A percentile compares a stretch with the other conserved stretches of the same genome.
phyloP scores from a whole-genome alignment of 1,140 invertebrate genomes.

The Drosophila lacertosa region DNA sequence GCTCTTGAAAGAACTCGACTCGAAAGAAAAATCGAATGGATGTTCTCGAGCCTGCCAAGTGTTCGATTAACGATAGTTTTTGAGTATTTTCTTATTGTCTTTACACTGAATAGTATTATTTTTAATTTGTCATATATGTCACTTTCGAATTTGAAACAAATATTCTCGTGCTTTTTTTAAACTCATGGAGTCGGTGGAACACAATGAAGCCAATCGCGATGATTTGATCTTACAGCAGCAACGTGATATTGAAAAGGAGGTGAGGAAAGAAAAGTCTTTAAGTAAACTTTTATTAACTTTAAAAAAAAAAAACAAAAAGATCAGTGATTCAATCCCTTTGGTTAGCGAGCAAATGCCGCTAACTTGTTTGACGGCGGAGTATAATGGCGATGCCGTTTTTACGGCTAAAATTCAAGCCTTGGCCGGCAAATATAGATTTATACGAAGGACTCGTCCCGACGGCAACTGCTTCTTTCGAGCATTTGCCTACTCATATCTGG shows the following conservation, averaged over 20 bases:
- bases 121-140: neutral
- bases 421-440: conserved; percentile 89
- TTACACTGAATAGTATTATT: neutral
- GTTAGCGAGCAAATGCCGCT: conserved; percentile 91
- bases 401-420: conserved; percentile 92
- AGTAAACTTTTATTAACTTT: no score
- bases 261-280: conserved; percentile 72
- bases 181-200: conserved; percentile 31
- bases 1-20: neutral
- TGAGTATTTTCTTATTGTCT: neutral
- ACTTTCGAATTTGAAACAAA: conserved; percentile 22
- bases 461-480: conserved; percentile 98
- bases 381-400: conserved; percentile 93
- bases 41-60: neutral
- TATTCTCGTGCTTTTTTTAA: conserved; percentile 12
- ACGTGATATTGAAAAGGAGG: conserved; percentile 95
- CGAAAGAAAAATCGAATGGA: neutral
- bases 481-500: conserved; percentile 96
- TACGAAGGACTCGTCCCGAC: conserved; percentile 92
- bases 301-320: conserved; percentile 85
- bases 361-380: conserved; percentile 91
- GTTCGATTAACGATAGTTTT: neutral
- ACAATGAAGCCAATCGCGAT: conserved; percentile 90
- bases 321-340: conserved; percentile 92
- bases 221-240: conserved; percentile 96